Percentiles rank a stretch among this genome's conserved stretches.
Evolutionary conservation across 1,140 invertebrate genomes (phyloP).

Genomic region (Magallana ariakensis): DNA sequence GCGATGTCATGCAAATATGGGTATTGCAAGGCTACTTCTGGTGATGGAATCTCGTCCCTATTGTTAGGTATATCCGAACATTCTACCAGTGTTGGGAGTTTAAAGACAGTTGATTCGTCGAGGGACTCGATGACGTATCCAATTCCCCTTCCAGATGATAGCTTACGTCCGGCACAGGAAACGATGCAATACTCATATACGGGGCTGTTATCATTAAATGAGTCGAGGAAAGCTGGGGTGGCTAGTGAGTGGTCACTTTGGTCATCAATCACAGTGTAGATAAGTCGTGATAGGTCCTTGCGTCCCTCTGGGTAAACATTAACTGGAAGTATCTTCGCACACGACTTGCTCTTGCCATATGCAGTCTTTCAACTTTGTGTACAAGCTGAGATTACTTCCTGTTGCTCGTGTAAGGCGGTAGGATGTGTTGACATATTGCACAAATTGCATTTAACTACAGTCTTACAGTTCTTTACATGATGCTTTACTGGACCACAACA

Average conservation of each 20-base stretch:
- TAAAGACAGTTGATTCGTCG: too few relatives aligned
- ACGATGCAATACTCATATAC: background rate
- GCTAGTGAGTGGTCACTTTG: constrained; percentile 52
- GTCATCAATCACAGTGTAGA: constrained; percentile 53
- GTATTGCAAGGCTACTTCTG: constrained; percentile 43
- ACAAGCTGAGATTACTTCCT: constrained; percentile 12
- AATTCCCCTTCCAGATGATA: constrained; percentile 37
- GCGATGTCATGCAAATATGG: constrained; percentile 45
- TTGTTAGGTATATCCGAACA: constrained; percentile 57
- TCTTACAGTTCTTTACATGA: constrained; percentile 36
- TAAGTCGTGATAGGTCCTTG: background rate
- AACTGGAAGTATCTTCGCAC: constrained; percentile 55
- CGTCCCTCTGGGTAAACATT: constrained; percentile 34
- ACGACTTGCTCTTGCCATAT: constrained; percentile 47
- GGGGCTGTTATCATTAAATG: background rate
- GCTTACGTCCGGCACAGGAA: constrained; percentile 43
- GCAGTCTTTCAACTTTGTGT: constrained; percentile 33
- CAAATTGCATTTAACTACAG: background rate
- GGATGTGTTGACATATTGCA: background rate
- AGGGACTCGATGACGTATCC: constrained; percentile 37
- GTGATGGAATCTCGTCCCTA: constrained; percentile 57
- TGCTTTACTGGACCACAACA: constrained; percentile 20
- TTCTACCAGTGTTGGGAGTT: constrained; percentile 49
- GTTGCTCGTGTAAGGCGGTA: constrained; percentile 34
- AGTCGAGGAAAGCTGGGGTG: constrained; percentile 38